Evolutionary conservation across 53 echinoderm and acorn worm species (phyloP), one percentile per base, ranked within the genome.

Genomic region (Stichopus horrens): DNA sequence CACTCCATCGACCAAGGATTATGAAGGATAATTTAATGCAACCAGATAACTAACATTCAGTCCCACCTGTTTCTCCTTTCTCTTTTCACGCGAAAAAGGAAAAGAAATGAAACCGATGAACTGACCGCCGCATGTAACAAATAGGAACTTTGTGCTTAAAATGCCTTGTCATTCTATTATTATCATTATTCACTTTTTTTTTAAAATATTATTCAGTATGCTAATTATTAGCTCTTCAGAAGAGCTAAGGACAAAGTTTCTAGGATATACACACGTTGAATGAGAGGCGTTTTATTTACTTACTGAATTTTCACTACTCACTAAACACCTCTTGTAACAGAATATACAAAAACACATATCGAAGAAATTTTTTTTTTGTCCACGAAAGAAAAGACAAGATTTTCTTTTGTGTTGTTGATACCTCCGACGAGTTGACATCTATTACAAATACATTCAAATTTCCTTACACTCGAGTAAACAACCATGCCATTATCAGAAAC

Each of bases 341-440:
- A 85, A 85, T 85, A 85, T 85, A 85, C 85, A 85, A 85, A 71
- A 76, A 85, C 85, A 85, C 85, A 85, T 85, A 85, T 85, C 51
- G 37, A 85, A 85, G 85, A 63, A 71, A 6, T 56, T 81, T 81
- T 59, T 66, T 85, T 85, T 85, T 85, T 85, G 37, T 37, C 37
- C 66, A 85, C 85, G 66, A 85, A 85, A 85, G 85, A 85, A 85
- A 85, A 37, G 14, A 51, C 7, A 51, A 76, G 77, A 76, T 37
- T 76, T 76, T 76, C 77, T 76, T 51, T 76, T 76, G 23, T 76
- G 77, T 76, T 11, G n/a, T 37, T 81, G 56, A 56, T 58, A 81
- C 81, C 10, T 54, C 58, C 21, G 18, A n/a, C 16, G 81, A 81
- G 81, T 81, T 81, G 51, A 52, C 76, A 52, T 76, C 9, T 76